These are phyloP conservation scores for Aleiodes alternator DNA, from an alignment of 2,888 invertebrate genomes.

Conservation along the genomic window DNA sequence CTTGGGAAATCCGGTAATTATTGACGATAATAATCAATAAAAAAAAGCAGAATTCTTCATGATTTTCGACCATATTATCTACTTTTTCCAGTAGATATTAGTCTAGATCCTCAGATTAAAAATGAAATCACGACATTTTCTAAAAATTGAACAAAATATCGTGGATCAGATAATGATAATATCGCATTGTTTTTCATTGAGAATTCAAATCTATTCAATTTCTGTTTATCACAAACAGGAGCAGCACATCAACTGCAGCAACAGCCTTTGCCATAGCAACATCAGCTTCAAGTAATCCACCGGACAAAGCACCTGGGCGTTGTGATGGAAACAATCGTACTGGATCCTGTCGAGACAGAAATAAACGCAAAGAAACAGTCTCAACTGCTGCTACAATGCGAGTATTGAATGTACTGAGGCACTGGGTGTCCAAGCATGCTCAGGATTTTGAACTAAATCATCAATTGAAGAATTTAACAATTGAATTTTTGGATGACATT, in stretches of 20 bases:
- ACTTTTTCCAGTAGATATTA: no score
- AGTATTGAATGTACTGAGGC: conserved; percentile 91
- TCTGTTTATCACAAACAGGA: conserved; percentile 76
- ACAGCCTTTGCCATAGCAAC: conserved; percentile 95
- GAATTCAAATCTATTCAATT: no score
- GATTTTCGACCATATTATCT: no score
- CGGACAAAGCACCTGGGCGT: conserved; percentile 78
- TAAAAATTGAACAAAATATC: no score
- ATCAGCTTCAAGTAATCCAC: conserved; percentile 89
- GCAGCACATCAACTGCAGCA: conserved; percentile 90
- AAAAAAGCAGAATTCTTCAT: no score
- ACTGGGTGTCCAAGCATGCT: conserved; percentile 94
- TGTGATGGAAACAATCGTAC: conserved; percentile 61
- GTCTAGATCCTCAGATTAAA: no score
- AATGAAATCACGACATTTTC: no score
- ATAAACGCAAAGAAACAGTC: conserved; percentile 83
- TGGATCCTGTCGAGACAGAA: conserved; percentile 75
- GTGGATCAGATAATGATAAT: no score
- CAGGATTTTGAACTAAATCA: conserved; percentile 90
- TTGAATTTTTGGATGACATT: conserved; percentile 92
- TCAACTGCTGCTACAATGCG: conserved; percentile 96
- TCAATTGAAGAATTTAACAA: conserved; percentile 85
- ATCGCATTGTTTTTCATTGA: no score
- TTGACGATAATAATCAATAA: no score
- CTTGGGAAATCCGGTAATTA: no score